Evolutionary conservation across 2,797 vertebrate genomes (phyloP), one percentile per base, ranked within the genome.

Genomic region (Cryptoblepharus egeriae): DNA sequence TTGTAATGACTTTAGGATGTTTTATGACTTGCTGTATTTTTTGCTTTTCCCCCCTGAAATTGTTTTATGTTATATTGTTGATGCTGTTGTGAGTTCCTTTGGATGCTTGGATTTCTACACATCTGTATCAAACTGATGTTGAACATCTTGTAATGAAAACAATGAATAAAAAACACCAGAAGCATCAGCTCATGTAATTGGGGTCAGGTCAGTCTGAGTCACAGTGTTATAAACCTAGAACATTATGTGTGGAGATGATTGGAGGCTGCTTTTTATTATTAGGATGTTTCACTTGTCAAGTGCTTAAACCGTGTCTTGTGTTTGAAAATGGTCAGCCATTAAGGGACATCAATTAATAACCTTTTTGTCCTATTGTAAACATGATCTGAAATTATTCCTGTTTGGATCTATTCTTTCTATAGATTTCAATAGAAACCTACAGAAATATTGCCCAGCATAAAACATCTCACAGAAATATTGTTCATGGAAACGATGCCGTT

Each of bases 391-490:
- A 81, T 49, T 32, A 39, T 85, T 70, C 42, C 74, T 64, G 76
- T 70, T 11, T 64, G 68, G 60, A 73, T 87, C 63, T 72, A n/a
- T 73, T 73, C 42, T 63, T 88, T 88, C 64, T 57, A n/a, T 67
- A 85, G 49, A 70, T 79, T 89, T 39, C 15, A 32, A 28, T 42
- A 28, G 32, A 12, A 9, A 37, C 65, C 60, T 58, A 28, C 72
- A n/a, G 39, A 4, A 42, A 42, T 42, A 42, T 42, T 67, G 58
- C 42, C 52, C 37, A 67, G 30, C n/a, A 68, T 68, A 73, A 67
- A 67, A 37, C 3, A 20, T 39, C 37, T 35, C 37, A 58, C 28
- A 58, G 49, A 78, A 79, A 74, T 79, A 65, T 24, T 67, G 32
- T 79, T 78, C n/a, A 60, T 74, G 58, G 55, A 58, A 20, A 65